These are phyloP conservation scores for Palythoa heliodiscus DNA, from an alignment of 92 coral and sea anemone genomes.

Conservation along the genomic window DNA sequence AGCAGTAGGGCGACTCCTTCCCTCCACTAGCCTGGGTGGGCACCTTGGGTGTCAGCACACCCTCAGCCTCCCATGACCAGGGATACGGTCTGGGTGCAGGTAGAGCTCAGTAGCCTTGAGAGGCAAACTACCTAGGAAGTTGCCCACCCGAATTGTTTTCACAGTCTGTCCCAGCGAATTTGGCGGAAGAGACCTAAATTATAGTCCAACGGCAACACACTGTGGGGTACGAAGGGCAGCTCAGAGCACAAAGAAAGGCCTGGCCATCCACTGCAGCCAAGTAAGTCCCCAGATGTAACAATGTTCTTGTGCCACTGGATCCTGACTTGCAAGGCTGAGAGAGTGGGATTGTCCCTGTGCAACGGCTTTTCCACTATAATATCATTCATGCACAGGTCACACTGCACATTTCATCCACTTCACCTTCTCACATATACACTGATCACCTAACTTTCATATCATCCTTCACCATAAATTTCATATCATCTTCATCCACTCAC, in stretches of 20 bases:
- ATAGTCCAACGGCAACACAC: no score
- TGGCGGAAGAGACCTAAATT: no score
- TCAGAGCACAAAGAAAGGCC: background rate
- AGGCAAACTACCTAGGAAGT: no score
- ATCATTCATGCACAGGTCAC: constrained; percentile 3
- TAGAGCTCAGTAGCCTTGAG: no score
- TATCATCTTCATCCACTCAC: background rate
- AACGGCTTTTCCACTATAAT: constrained; percentile 17
- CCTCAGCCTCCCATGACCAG: no score
- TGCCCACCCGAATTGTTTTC: no score
- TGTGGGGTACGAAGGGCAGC: background rate
- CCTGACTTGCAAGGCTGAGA: constrained; percentile 10
- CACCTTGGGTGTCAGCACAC: no score
- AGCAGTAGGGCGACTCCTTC: no score
- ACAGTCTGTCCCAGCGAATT: no score
- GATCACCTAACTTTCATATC: background rate
- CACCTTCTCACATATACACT: background rate
- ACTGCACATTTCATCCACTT: constrained; percentile 11
- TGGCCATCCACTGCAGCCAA: no score
- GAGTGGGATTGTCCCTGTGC: constrained; percentile 6
- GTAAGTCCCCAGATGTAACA: background rate
- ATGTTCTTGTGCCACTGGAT: constrained; percentile 14
- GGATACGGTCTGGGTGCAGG: no score
- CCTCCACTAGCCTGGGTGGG: no score
- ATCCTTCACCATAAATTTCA: constrained; percentile 11